Percentiles rank a stretch among this genome's conserved stretches.
These are phyloP conservation scores for Xiphophorus birchmanni DNA, from an alignment of 2,797 vertebrate species.

Conservation along the genomic window DNA sequence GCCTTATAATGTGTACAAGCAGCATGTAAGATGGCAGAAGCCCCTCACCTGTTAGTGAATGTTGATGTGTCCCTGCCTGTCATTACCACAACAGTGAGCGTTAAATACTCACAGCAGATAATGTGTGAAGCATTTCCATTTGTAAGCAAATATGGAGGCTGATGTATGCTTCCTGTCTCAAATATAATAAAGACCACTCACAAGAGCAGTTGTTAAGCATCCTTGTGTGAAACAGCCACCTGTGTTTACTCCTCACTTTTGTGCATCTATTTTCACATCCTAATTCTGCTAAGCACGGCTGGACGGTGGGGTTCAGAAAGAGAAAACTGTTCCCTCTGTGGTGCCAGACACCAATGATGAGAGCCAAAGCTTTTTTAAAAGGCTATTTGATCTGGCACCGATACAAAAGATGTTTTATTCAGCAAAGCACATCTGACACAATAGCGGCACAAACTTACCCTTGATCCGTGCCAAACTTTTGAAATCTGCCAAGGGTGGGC, in stretches of 20 bases:
- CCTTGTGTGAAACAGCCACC: conserved; percentile 20
- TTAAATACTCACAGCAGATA: conserved; percentile 44
- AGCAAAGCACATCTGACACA: conserved; percentile 62
- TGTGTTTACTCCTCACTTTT: conserved; percentile 15
- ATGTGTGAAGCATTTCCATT: conserved; percentile 22
- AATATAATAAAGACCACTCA: conserved; percentile 29
- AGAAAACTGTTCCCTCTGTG: conserved; percentile 42
- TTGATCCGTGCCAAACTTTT: conserved; percentile 59
- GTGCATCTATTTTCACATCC: conserved; percentile 25
- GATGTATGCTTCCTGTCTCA: conserved; percentile 34
- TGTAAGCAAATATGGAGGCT: conserved; percentile 39
- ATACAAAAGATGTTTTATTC: conserved; percentile 70
- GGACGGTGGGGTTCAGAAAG: conserved; percentile 13
- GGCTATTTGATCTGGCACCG: conserved; percentile 63
- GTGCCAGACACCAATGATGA: conserved; percentile 38
- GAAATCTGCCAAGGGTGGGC: conserved; percentile 35
- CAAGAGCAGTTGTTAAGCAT: conserved; percentile 30
- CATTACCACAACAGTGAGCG: conserved; percentile 39
- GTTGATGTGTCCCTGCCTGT: conserved; percentile 38
- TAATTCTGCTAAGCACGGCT: conserved; percentile 27
- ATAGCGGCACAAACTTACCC: conserved; percentile 52
- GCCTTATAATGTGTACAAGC: conserved; percentile 73
- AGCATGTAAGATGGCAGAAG: conserved; percentile 51
- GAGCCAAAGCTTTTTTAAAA: conserved; percentile 54
- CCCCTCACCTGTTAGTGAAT: conserved; percentile 70